These are phyloP conservation scores for Pogonomyrmex californicus DNA, from an alignment of 1,140 invertebrate genomes.

Conservation along the genomic window DNA sequence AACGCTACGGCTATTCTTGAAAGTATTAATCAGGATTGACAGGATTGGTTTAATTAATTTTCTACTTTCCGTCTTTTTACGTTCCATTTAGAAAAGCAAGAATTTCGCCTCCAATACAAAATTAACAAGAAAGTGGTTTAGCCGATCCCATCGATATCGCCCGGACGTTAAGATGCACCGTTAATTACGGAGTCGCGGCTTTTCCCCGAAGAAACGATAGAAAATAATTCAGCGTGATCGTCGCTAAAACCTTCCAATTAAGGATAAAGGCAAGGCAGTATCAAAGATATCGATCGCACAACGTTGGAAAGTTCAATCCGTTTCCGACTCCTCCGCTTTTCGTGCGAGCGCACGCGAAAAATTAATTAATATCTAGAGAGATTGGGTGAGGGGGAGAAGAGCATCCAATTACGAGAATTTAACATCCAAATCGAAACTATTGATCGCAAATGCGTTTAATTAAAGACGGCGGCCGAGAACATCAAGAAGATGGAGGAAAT, in stretches of 20 bases:
- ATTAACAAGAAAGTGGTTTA: constrained; percentile 13
- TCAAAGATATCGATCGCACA: constrained; percentile 41
- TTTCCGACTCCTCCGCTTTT: constrained; percentile 20
- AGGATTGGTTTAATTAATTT: constrained; percentile 8
- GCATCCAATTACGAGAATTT: constrained; percentile 46
- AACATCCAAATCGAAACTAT: constrained; percentile 28
- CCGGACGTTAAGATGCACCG: constrained; percentile 25
- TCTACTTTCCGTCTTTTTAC: not conserved
- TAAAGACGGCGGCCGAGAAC: constrained; percentile 42
- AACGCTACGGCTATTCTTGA: not conserved
- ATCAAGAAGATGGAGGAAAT: not conserved
- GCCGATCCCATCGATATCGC: constrained; percentile 25
- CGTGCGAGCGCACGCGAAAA: constrained; percentile 43
- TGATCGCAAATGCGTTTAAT: constrained; percentile 54
- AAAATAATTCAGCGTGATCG: constrained; percentile 30
- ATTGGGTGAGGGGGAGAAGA: not conserved
- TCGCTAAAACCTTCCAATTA: constrained; percentile 44
- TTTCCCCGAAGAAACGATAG: constrained; percentile 6
- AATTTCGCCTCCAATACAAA: not conserved
- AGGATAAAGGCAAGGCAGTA: constrained; percentile 38
- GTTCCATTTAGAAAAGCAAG: not conserved
- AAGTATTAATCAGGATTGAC: constrained; percentile 4
- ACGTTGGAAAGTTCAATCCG: constrained; percentile 33
- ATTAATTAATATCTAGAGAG: constrained; percentile 46
- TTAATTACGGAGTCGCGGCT: constrained; percentile 37